Base-by-base conservation (phyloP, 1,140 invertebrate genomes). In the Drosophila yakuba region DNA sequence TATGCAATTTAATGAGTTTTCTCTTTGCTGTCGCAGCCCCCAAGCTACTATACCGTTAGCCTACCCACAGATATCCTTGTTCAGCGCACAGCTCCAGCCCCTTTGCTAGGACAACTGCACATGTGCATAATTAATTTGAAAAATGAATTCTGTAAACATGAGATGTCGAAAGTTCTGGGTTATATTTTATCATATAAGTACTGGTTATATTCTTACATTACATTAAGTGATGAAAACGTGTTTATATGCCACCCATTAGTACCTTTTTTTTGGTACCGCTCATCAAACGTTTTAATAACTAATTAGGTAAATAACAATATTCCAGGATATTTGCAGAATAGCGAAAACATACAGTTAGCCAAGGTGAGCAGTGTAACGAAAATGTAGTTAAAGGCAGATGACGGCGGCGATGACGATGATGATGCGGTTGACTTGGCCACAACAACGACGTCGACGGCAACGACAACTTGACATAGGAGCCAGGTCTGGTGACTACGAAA, bases 1-100 rank as follows among this genome's bases (percentile, higher is more conserved):
- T 89, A 89, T 80, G 84, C 77, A 89, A 79, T 89, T 89, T 89
- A 89, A 89, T 89, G 84, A 84, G 84, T 89, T 89, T 89, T 84
- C 79, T 48, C 73, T 86, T 79, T 83, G 67, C 51, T 39, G 47
- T 23, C 45, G 25, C 61, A 75, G 48, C 71, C 73, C 58, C 12
- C 23, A 50, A 57, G 68, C 57, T 32, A 59, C 20, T 44, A 36
- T 28, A 64, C 64, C 78, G 58, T 72, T 52, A 47, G 20, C 64
- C 78, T 61, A 66, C 52, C 45, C 20, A 28, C 20, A 47, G 20
- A 36, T n/a, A 45, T 8, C 32, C 12, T 14, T 14, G 10, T 0
- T 14, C 8, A 20, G 20, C 12, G 15, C 43, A 47, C 10, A 63
- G 32, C 44, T 48, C 59, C 63, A 38, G 28, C 23, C 57, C 15